Percentiles rank a stretch among this genome's conserved stretches.
These are phyloP conservation scores for Sula dactylatra DNA, from an alignment of 2,113 vertebrate species.

Conservation along the genomic window DNA sequence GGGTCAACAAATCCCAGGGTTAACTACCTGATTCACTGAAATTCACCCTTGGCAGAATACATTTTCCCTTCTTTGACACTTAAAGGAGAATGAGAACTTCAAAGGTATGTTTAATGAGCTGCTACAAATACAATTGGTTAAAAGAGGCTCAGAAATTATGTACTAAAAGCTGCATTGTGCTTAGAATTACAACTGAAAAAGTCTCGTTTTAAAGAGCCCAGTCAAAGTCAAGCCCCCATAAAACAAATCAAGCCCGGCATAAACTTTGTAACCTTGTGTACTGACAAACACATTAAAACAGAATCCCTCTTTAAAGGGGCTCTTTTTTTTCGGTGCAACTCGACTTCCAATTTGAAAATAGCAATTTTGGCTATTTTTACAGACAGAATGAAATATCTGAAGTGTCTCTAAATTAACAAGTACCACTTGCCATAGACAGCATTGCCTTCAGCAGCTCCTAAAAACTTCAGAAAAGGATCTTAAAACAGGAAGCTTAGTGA, in stretches of 20 bases:
- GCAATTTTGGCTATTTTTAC: constrained; percentile 60
- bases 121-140: constrained; percentile 44
- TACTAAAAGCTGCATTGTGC: constrained; percentile 45
- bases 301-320: constrained; percentile 19
- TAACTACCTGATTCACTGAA: constrained; percentile 62
- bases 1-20: constrained; percentile 26
- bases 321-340: not conserved
- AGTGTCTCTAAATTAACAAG: constrained; percentile 78
- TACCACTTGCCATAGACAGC: constrained; percentile 72
- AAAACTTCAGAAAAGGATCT: constrained; percentile 87
- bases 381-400: constrained; percentile 66
- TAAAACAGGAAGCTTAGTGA: constrained; percentile 90
- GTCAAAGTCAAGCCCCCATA: constrained; percentile 43
- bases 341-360: constrained; percentile 56
- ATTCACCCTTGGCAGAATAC: constrained; percentile 54
- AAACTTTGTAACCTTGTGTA: constrained; percentile 49
- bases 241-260: constrained; percentile 56
- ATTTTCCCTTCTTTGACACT: constrained; percentile 58
- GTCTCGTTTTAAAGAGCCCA: constrained; percentile 20
- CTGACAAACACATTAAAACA: constrained; percentile 43
- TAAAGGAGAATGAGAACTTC: constrained; percentile 45
- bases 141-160: constrained; percentile 49
- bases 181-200: constrained; percentile 52
- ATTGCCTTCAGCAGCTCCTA: constrained; percentile 89
- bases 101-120: constrained; percentile 67